Evolutionary conservation across 2,797 vertebrate species (phyloP), one percentile per base, ranked within the genome.

Genomic region (Sebastes nivosus): DNA sequence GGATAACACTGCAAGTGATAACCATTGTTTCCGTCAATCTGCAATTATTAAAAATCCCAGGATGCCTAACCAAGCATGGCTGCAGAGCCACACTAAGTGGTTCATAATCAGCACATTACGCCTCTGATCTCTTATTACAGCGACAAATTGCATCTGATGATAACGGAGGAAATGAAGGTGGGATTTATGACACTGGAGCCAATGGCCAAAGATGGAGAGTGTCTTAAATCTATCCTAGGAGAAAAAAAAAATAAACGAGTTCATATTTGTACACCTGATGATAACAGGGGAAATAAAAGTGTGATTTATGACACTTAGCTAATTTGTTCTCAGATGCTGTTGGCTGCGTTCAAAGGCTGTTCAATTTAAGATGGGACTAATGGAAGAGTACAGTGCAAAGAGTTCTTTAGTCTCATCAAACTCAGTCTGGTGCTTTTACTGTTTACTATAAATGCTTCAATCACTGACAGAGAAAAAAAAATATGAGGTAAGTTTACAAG

Each of bases 41-140:
- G 84, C 81, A 89, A 93, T 91, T 46, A 46, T 46, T 88, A 88
- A 85, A 92, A 93, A 80, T 91, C 88, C 84, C 83, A 67, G 54
- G 81, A 82, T 73, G 83, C 66, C 79, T 67, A 86, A 87, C 81
- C 60, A 74, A 88, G 88, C 86, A 36, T 25, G 59, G 75, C 83
- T 77, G 77, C 87, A 72, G 77, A 87, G 84, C 81, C 75, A 4
- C 78, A 77, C 81, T 88, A 88, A 94, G 90, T 84, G 88, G 75
- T 85, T 91, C 81, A 87, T 93, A 88, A 92, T 91, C 91, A 89
- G 85, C 87, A 83, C 85, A 84, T 92, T 86, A 93, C 71, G 89
- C 87, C 88, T 80, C 70, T 84, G 87, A 91, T 92, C 87, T 91
- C 81, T 86, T 90, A 90, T 90, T 90, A 91, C 88, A 79, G 78